Evolutionary conservation across 2,888 invertebrate species (phyloP), one percentile per base, ranked within the genome.

Genomic region (Phaedon cochleariae): DNA sequence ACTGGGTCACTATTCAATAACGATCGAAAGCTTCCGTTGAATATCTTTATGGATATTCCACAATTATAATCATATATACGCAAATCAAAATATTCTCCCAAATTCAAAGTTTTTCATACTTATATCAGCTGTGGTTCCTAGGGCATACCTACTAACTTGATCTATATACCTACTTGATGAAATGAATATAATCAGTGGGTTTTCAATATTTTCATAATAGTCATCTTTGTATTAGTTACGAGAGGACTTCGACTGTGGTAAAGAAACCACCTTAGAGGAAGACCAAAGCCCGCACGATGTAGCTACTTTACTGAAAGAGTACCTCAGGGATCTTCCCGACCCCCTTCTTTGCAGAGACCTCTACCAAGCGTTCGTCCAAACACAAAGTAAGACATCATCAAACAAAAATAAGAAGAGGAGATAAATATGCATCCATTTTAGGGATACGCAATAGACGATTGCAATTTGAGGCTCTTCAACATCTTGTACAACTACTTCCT

Each of bases 201-300:
- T n/a, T n/a, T n/a, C n/a, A n/a, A n/a, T n/a, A n/a, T 41, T 15
- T 31, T n/a, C 37, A 22, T 20, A 20, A 52, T 26, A 4, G 21
- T 3, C 57, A 49, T 52, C 6, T 85, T 9, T 26, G 18, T 29
- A 45, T 9, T 83, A 96, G 95, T 85, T 97, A 70, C 87, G 95
- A 51, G 96, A 97, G 81, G 95, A 95, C 69, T 95, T 97, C 85
- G 95, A 97, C 84, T 89, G 90, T 68, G 94, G 93, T 17, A 88
- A 90, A 75, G 90, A 90, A 77, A 87, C 88, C 12, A 87, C 88
- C 64, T 85, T 96, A 74, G 92, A 91, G 71, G 87, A 91, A 9
- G 92, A 93, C 51, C 92, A 92, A 75, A 94, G 94, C 84, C 95
- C 96, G 0, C 96, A 97, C 83, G 97, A 97, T 81, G 94, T 97